A percentile compares a stretch with the other conserved stretches of the same genome.
Conservation (phyloP, 2,888 invertebrate species). For the Prenolepis imparis region DNA sequence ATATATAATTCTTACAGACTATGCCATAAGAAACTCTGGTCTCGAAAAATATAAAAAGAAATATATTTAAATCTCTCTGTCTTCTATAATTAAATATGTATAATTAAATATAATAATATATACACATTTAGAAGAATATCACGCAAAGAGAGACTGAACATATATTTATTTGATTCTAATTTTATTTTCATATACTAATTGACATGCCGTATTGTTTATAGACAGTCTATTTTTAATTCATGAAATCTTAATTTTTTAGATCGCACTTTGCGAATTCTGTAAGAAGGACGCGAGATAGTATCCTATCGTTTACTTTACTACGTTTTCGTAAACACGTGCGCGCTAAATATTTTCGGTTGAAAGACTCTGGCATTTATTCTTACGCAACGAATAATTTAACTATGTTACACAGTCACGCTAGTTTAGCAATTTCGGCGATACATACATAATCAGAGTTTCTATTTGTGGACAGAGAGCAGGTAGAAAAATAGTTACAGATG, state of each 20-base stretch:
- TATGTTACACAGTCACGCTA: neutral
- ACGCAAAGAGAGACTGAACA: neutral
- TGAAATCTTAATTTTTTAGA: neutral
- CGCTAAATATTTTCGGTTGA: neutral
- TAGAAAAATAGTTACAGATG: neutral
- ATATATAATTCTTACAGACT: neutral
- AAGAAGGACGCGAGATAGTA: too few relatives aligned
- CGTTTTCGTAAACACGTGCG: neutral
- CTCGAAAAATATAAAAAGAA: neutral
- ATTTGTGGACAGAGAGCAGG: constrained; percentile 23
- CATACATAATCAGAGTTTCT: constrained; percentile 25
- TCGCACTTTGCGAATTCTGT: neutral
- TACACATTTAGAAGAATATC: neutral
- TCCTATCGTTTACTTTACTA: constrained; percentile 5
- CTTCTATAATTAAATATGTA: neutral
- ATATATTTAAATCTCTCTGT: neutral
- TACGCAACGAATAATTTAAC: constrained; percentile 27
- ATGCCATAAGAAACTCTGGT: neutral
- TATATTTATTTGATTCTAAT: neutral
- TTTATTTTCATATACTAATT: neutral
- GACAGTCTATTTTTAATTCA: neutral
- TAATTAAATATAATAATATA: too few relatives aligned
- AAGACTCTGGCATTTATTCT: constrained; percentile 44
- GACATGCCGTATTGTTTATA: neutral
- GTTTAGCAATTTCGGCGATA: constrained; percentile 32